Base-by-base conservation (phyloP, 2,888 invertebrate genomes). In the Neria commutata region DNA sequence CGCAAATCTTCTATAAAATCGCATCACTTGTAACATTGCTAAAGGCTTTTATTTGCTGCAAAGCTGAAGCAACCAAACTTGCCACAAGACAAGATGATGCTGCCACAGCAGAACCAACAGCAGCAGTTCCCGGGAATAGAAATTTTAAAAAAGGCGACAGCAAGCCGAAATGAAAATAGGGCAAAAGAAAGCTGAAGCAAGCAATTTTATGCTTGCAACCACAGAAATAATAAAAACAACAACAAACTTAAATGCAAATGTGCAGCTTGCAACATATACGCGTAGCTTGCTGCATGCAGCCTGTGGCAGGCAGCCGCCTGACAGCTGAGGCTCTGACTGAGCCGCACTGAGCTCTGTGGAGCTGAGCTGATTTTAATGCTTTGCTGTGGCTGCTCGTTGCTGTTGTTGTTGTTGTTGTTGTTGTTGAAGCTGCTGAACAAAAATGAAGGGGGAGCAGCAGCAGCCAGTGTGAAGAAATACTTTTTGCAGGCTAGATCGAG, bases 91-190 rank as follows among this genome's bases (percentile, higher is more conserved):
- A 42, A n/a, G n/a, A n/a, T 19, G 42, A 4, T 29, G 29, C 29
- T 19, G 42, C 42, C 42, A 19, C 42, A 42, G n/a, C n/a, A n/a
- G n/a, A n/a, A n/a, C n/a, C n/a, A n/a, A n/a, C n/a, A n/a, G n/a
- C n/a, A n/a, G n/a, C n/a, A n/a, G n/a, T n/a, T n/a, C n/a, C n/a
- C n/a, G n/a, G n/a, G n/a, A n/a, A n/a, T n/a, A n/a, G n/a, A n/a
- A n/a, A n/a, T n/a, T n/a, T n/a, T n/a, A n/a, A n/a, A n/a, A n/a
- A n/a, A n/a, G n/a, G n/a, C n/a, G n/a, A n/a, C n/a, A n/a, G 74
- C 74, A 71, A 74, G 72, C 64, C 65, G 69, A 62, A 51, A 51
- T 14, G 33, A 71, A 66, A 68, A 26, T 29, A 25, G 21, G 42
- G 11, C 40, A 72, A 70, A n/a, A n/a, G n/a, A n/a, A n/a, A n/a